Conservation (phyloP, 23 tunicate genomes). For the Trididemnum miniatum region DNA sequence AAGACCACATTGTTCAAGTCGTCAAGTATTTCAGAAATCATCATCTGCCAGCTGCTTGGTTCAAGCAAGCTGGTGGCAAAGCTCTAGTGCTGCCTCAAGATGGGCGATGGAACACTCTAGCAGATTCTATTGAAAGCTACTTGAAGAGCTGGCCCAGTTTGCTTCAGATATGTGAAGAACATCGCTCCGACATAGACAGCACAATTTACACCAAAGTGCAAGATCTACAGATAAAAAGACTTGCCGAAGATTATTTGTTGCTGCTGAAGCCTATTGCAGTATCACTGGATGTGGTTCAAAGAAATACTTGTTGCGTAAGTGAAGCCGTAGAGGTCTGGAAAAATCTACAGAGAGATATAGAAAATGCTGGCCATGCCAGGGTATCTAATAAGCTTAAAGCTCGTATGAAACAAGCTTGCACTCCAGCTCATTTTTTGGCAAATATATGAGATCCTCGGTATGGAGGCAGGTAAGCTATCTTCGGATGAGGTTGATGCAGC, state of each 20-base stretch:
- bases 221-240: not conserved
- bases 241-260: constrained; percentile 1
- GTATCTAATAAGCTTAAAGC: not conserved
- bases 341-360: not conserved
- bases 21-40: not conserved
- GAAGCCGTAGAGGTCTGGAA: constrained; percentile 22
- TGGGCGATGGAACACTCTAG: constrained; percentile 17
- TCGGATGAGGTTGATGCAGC: not conserved
- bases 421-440: constrained; percentile 22
- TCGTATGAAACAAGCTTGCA: constrained; percentile 13
- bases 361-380: not conserved
- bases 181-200: not conserved
- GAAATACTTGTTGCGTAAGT: not conserved
- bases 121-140: constrained; percentile 5
- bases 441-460: not conserved
- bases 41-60: constrained; percentile 23
- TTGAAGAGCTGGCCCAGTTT: constrained; percentile 3
- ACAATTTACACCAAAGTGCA: constrained; percentile 10
- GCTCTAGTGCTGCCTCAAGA: constrained; percentile 12
- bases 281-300: not conserved
- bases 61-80: constrained; percentile 12
- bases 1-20: constrained; percentile 15
- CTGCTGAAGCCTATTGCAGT: not conserved
- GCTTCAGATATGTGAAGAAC: constrained; percentile 17
- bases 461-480: not conserved